Base-by-base conservation (phyloP, 2,888 invertebrate genomes). In the Rhingia rostrata region DNA sequence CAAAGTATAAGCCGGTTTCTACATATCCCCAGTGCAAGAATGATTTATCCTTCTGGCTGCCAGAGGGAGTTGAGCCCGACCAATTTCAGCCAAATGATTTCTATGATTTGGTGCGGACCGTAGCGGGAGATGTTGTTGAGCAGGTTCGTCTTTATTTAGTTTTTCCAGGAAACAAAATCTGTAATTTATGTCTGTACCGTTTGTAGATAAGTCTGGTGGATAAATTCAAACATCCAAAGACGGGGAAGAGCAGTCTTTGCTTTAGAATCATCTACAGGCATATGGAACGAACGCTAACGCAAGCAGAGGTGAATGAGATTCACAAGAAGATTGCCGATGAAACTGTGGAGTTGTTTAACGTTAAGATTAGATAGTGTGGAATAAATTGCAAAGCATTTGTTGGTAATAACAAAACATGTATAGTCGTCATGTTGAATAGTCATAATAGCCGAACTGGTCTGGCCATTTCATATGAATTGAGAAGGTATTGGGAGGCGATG, bases 21-120 rank as follows among this genome's bases (percentile, higher is more conserved):
- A 91, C 93, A 14, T 97, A 95, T 92, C 98, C 98, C 0, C 97
- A 96, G 88, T 98, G 98, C 89, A 92, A 89, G 6, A 97, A 97
- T 92, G 99, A 99, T 91, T 93, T 99, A 35, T 98, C 99, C 56
- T 99, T 99, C 92, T 99, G 99, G 98, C 91, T 99, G 61, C 97
- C 98, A 0, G 89, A 93, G 2, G 92, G 93, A 72, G 81, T 92
- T 1, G 92, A 92, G 3, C 88, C 93, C 30, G 92, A 93, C 4
- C 90, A 93, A n/a, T 97, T 95, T 90, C 93, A 93, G n/a, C 92
- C 93, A 61, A 96, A 97, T 91, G 97, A 98, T 92, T 97, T 98
- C 90, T 98, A 97, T 91, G 99, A 99, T 90, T 90, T 99, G 83
- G 98, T 97, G 0, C 93, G 99, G 86, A 94, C 94, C 86, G 91